Evolutionary conservation across 2,888 invertebrate species (phyloP), one percentile per base, ranked within the genome.

Genomic region (Coleophora deauratella): DNA sequence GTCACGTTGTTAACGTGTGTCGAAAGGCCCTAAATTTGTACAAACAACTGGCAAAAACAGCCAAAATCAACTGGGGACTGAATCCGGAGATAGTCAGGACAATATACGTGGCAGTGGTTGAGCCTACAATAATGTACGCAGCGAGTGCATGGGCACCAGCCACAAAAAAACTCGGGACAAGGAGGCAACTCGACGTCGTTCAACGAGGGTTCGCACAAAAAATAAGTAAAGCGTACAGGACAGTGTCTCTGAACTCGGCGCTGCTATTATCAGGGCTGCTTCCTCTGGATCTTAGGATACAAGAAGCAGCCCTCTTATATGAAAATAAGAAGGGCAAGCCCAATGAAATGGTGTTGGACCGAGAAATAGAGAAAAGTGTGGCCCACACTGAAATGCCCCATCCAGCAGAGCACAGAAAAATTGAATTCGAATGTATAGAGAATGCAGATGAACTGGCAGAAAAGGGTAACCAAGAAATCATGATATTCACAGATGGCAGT

Each of bases 241-340:
- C 43, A 0, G 39, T 39, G 8, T 43, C 43, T 1, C 21, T 47
- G 13, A 38, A 40, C 31, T 38, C 48, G 1, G 42, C 42, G 1
- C 33, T 46, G 30, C 7, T 40, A 9, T 37, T 48, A 9, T 28
- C 44, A 1, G 45, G 47, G 14, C 13, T 51, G n/a, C 43, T 47
- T 3, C 44, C 47, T 9, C 38, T 49, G 1, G 45, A 45, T 38
- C 38, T 49, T 1, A 32, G 44, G 4, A 30, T 41, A 2, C 31
- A 13, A 13, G 31, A 41, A 11, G 35, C 30, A 8, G 37, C 37
- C 9, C 6, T 13, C 3, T 9, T 37, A 2, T 37, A 37, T 9
- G 11, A 30, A 12, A 30, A 7, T 1, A 28, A 14, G 30, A 37
- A 10, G 10, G 30, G 37, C 1, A 2, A 10, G 2, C n/a, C 37